Percentiles rank a stretch among this genome's conserved stretches.
Conservation (phyloP, 2,797 vertebrate species). For the Astyanax mexicanus region DNA sequence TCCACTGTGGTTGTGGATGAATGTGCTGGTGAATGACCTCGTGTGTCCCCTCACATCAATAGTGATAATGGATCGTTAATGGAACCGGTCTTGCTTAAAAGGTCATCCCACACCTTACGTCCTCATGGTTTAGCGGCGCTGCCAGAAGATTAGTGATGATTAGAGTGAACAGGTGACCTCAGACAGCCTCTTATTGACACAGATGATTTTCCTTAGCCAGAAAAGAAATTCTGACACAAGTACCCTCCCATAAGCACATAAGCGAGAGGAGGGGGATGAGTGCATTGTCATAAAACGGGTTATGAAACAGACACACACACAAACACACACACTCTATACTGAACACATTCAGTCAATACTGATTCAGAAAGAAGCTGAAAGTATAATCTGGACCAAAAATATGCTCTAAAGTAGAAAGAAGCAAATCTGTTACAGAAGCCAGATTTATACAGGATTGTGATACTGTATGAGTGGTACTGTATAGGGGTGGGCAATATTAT, state of each 20-base stretch:
- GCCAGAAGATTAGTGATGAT: slow-evolving; percentile 25
- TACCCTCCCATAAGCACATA: too few relatives aligned
- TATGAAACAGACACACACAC: too few relatives aligned
- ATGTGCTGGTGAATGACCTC: background rate
- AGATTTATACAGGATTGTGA: slow-evolving; percentile 9
- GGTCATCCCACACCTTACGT: background rate
- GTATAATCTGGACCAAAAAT: slow-evolving; percentile 30
- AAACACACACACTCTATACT: slow-evolving; percentile 27
- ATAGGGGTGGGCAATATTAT: background rate
- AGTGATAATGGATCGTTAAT: slow-evolving; percentile 33
- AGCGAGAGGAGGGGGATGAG: slow-evolving; percentile 24
- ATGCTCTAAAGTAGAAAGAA: slow-evolving; percentile 24
- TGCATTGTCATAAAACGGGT: slow-evolving; percentile 45
- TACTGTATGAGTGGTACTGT: background rate
- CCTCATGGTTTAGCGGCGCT: slow-evolving; percentile 11
- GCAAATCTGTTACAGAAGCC: slow-evolving; percentile 19
- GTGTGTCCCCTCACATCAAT: background rate
- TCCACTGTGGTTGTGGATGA: slow-evolving; percentile 21
- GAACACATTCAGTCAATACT: background rate
- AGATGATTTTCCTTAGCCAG: slow-evolving; percentile 31
- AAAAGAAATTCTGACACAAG: slow-evolving; percentile 44
- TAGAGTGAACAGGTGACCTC: slow-evolving; percentile 49
- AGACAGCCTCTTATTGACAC: slow-evolving; percentile 41
- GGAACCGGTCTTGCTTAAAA: background rate
- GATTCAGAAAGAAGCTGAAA: too few relatives aligned